A percentile compares a stretch with the other conserved stretches of the same genome.
Evolutionary conservation across 2,888 invertebrate species (phyloP).

Genomic region (Mythimna vitellina): DNA sequence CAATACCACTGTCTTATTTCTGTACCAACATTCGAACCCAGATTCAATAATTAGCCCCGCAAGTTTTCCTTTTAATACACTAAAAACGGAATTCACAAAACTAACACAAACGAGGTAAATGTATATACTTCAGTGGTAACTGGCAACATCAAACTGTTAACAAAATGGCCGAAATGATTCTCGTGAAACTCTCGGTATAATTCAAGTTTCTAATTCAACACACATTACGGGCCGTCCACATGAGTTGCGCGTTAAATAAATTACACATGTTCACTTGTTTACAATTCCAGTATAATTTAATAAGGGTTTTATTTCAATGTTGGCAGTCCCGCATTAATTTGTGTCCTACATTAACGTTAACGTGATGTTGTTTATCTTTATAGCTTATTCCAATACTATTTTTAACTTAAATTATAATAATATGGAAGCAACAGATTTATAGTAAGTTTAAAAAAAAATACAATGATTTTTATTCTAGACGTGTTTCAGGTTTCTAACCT

Average conservation of each 20-base stretch:
- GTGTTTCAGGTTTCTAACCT: no score
- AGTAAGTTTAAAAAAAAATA: no score
- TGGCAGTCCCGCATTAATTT: conserved; percentile 53
- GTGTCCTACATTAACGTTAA: conserved; percentile 37
- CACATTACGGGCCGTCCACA: conserved; percentile 56
- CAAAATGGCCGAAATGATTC: conserved; percentile 43
- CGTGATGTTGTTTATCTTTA: conserved; percentile 30
- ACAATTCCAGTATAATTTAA: conserved; percentile 66
- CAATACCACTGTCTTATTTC: no score
- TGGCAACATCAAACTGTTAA: conserved; percentile 40
- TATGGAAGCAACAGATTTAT: neutral
- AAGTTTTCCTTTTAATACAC: neutral
- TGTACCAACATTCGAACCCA: no score
- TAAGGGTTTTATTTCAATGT: conserved; percentile 68
- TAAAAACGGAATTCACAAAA: conserved; percentile 6
- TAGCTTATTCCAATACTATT: conserved; percentile 7
- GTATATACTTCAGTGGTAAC: conserved; percentile 15
- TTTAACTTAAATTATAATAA: neutral
- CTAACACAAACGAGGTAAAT: conserved; percentile 15
- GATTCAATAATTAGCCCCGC: no score
- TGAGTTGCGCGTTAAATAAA: conserved; percentile 64
- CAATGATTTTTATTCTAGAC: no score
- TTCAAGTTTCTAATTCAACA: conserved; percentile 54
- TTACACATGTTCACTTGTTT: conserved; percentile 62
- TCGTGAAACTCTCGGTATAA: conserved; percentile 36